Percentiles rank a stretch among this genome's conserved stretches.
phyloP scores from a whole-genome alignment of 2,113 vertebrate genomes.

The Probosciger aterrimus region DNA sequence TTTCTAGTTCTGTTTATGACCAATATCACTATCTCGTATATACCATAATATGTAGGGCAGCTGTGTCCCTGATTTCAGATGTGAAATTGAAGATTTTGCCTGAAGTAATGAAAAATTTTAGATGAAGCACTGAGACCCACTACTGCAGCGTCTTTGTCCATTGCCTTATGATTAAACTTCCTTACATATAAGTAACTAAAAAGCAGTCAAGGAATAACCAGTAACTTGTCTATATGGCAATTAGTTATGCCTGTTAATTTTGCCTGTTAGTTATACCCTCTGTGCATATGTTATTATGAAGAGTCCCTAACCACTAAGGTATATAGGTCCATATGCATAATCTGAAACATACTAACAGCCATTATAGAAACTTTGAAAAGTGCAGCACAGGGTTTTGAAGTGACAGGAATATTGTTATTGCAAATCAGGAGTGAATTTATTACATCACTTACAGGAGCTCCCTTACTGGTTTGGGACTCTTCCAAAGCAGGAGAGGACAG shows the following conservation, averaged over 20 bases:
- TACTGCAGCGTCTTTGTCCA: neutral
- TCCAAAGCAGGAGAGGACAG: neutral
- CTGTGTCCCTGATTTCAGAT: neutral
- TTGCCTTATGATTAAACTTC: neutral
- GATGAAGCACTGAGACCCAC: neutral
- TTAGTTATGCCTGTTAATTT: neutral
- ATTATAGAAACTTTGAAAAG: neutral
- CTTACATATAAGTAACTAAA: neutral
- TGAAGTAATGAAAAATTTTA: neutral
- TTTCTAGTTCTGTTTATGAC: neutral
- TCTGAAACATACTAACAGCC: neutral
- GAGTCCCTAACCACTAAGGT: neutral
- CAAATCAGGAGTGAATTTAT: conserved; percentile 16
- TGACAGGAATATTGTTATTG: neutral
- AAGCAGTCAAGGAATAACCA: neutral
- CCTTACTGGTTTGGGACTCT: conserved; percentile 14
- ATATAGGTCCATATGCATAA: neutral
- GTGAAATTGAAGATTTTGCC: neutral
- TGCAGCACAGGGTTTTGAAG: neutral
- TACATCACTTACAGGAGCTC: neutral
- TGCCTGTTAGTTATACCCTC: neutral
- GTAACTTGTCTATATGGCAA: neutral
- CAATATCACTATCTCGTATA: neutral
- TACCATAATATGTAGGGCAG: neutral
- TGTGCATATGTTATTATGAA: neutral